Evolutionary conservation across 2,797 vertebrate species (phyloP).

Genomic region (Syndactyla subalaris): DNA sequence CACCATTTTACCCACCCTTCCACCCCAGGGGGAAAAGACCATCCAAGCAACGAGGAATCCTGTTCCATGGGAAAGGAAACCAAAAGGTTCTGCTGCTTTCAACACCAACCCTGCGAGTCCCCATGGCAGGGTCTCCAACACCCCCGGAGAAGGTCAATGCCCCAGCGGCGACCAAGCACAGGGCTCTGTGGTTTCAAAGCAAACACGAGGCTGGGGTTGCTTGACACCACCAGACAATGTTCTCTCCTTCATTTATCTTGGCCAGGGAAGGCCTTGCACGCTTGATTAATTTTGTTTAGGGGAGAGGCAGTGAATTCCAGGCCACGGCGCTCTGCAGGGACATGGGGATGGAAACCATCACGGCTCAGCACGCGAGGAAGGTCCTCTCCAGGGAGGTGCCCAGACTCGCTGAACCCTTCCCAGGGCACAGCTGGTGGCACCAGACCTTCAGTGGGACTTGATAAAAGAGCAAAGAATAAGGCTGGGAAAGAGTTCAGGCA

Average conservation of each 20-base stretch:
- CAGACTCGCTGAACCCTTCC: background rate
- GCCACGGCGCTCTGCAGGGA: rapidly evolving
- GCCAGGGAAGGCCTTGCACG: background rate
- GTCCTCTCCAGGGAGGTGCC: background rate
- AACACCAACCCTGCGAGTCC: background rate
- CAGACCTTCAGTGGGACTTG: background rate
- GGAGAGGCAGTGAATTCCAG: background rate
- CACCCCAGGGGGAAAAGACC: background rate
- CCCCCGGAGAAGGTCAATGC: background rate
- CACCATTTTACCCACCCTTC: background rate
- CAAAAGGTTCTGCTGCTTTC: rapidly evolving
- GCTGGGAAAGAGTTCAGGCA: constrained; percentile 44
- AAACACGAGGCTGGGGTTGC: background rate
- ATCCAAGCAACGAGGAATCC: background rate
- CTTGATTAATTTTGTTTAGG: constrained; percentile 28
- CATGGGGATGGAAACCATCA: background rate
- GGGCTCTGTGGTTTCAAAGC: constrained; percentile 43
- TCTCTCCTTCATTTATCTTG: constrained; percentile 38
- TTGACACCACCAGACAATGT: background rate
- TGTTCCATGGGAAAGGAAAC: background rate
- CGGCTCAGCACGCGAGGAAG: background rate
- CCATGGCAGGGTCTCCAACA: background rate
- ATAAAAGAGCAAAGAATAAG: background rate
- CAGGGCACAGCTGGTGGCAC: background rate
- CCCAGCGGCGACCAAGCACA: background rate